These are phyloP conservation scores for Hydra vulgaris DNA, from an alignment of 30 jellyfish, hydroid and myxozoan species.

Conservation along the genomic window DNA sequence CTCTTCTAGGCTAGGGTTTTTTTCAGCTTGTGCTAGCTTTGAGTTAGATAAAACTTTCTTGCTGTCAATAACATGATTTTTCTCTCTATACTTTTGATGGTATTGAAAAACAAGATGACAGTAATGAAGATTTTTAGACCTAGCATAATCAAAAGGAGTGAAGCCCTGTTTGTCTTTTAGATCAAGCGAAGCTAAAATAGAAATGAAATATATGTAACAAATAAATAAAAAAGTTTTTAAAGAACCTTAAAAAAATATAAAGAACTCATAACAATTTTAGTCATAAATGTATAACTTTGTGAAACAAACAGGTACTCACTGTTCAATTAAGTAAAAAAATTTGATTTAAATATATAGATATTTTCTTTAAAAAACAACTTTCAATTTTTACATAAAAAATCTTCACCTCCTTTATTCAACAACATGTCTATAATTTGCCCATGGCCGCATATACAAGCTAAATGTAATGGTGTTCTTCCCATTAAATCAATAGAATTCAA, in stretches of 20 bases:
- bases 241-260: too few species aligned
- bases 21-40: neutral
- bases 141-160: conserved; percentile 47
- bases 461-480: conserved; percentile 83
- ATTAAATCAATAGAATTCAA: conserved; percentile 43
- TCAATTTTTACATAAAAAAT: neutral
- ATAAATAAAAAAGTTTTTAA: neutral
- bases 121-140: conserved; percentile 43
- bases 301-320: too few species aligned
- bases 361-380: neutral
- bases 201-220: neutral
- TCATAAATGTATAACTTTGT: too few species aligned
- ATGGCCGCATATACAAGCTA: conserved; percentile 78
- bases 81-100: conserved; percentile 45
- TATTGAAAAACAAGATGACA: conserved; percentile 59
- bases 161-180: conserved; percentile 52
- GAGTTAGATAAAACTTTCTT: neutral
- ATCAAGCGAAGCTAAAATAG: conserved; percentile 41
- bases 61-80: neutral
- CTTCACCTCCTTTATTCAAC: conserved; percentile 69
- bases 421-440: conserved; percentile 75
- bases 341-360: too few species aligned
- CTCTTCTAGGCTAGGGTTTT: neutral
- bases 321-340: too few species aligned
- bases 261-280: too few species aligned